Evolutionary conservation across 2,113 vertebrate genomes (phyloP).

Genomic region (Oophaga pumilio): DNA sequence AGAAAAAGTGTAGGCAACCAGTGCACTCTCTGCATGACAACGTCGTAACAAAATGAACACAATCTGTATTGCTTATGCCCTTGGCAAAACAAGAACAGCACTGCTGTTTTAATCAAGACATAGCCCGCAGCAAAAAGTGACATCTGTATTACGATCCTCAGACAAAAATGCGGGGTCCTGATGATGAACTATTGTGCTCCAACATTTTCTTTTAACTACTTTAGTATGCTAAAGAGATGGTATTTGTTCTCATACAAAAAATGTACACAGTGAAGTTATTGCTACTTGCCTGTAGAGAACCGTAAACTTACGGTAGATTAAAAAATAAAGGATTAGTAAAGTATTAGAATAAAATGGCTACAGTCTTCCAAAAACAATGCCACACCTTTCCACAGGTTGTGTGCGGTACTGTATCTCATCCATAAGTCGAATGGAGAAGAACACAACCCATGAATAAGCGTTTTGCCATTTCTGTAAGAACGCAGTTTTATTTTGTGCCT

Average conservation of each 20-base stretch:
- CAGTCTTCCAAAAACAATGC: neutral
- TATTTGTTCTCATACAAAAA: no score
- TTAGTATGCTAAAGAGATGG: no score
- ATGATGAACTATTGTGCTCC: neutral
- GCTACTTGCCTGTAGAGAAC: no score
- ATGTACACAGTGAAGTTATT: no score
- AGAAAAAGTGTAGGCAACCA: neutral
- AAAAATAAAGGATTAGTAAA: no score
- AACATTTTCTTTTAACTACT: no score
- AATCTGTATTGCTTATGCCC: neutral
- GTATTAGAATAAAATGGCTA: no score
- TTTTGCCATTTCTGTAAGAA: no score
- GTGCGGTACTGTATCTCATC: neutral
- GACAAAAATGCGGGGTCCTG: neutral
- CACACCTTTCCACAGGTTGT: neutral
- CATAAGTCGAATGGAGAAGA: neutral
- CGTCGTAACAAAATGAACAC: neutral
- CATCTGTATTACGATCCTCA: neutral
- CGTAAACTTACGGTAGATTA: no score
- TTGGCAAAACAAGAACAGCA: neutral
- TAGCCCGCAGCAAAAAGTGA: neutral
- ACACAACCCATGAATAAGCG: neutral
- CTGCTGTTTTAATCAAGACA: conserved; percentile 28
- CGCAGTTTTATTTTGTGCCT: no score
- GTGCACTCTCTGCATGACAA: neutral